Evolutionary conservation across 2,888 invertebrate species (phyloP).

Genomic region (Beris morrisii): DNA sequence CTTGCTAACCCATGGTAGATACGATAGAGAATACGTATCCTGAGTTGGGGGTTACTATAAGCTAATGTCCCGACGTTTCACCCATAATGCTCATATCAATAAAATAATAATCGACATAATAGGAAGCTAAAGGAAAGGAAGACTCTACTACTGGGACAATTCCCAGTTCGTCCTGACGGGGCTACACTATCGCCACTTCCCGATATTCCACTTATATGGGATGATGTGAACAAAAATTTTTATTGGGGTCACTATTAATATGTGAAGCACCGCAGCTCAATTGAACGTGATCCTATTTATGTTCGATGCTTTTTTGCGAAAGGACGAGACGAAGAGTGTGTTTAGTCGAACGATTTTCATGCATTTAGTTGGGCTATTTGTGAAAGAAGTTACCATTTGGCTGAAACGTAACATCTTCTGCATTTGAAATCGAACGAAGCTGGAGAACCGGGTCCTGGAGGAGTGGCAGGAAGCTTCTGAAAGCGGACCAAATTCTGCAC

Average conservation of each 20-base stretch:
- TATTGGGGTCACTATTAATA: constrained; percentile 27
- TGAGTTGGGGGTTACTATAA: background rate
- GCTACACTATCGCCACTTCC: background rate
- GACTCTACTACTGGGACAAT: background rate
- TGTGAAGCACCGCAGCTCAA: constrained; percentile 27
- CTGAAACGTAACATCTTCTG: constrained; percentile 20
- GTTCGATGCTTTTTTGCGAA: constrained; percentile 3
- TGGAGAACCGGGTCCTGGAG: background rate
- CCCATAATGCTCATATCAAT: constrained; percentile 15
- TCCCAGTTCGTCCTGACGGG: too few species aligned
- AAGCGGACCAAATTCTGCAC: too few species aligned
- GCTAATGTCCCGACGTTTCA: background rate
- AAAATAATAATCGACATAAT: constrained; percentile 24
- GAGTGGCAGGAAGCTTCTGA: too few species aligned
- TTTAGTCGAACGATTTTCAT: background rate
- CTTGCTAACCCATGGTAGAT: too few species aligned
- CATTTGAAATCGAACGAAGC: constrained; percentile 23
- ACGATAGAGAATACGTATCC: background rate
- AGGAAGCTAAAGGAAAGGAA: background rate
- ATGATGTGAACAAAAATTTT: constrained; percentile 4
- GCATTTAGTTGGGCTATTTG: constrained; percentile 10
- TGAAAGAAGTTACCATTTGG: constrained; percentile 20
- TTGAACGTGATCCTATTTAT: constrained; percentile 30
- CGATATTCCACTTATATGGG: background rate
- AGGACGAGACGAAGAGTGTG: too few species aligned